A percentile compares a stretch with the other conserved stretches of the same genome.
Conservation (phyloP, 2,113 vertebrate species). For the Neotoma lepida region DNA sequence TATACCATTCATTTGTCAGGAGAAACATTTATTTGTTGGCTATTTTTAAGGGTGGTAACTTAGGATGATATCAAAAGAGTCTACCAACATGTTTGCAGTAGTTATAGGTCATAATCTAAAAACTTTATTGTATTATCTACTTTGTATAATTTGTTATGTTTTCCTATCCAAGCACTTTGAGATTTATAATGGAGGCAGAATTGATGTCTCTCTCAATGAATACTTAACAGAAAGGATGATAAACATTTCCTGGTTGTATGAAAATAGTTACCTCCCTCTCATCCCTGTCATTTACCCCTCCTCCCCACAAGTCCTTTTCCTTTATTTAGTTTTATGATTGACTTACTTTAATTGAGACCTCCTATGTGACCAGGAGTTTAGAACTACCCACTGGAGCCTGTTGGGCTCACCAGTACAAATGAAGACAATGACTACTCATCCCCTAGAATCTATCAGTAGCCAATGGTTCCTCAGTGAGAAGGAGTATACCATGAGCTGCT, state of each 20-base stretch:
- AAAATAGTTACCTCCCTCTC: neutral
- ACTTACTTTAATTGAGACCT: neutral
- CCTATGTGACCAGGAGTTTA: neutral
- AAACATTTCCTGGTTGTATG: neutral
- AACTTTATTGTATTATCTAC: neutral
- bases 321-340: neutral
- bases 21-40: neutral
- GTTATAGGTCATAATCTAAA: neutral
- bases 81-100: neutral
- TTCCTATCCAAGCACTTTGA: conserved; percentile 4
- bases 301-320: neutral
- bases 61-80: neutral
- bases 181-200: neutral
- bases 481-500: neutral
- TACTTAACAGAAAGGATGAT: neutral
- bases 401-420: neutral
- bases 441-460: neutral
- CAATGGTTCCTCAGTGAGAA: neutral
- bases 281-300: neutral
- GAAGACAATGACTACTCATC: neutral
- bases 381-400: neutral
- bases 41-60: neutral
- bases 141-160: neutral
- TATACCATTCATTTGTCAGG: neutral
- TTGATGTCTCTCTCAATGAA: neutral